Percentiles rank a stretch among this genome's conserved stretches.
Conservation (phyloP, 1,140 invertebrate species). For the Maconellicoccus hirsutus region DNA sequence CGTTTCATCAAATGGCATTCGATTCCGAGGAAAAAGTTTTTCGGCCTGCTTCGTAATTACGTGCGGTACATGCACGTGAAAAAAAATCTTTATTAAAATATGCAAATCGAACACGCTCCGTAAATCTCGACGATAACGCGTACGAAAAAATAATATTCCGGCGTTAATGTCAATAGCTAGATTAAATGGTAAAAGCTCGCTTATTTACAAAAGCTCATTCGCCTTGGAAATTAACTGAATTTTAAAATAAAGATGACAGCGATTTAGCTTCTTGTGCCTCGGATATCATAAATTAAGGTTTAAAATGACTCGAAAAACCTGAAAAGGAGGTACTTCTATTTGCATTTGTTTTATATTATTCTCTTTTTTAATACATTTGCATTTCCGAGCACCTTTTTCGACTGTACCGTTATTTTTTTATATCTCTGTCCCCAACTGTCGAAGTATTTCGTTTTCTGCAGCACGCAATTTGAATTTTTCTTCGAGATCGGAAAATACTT, state of each 20-base stretch:
- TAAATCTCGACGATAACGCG: background rate
- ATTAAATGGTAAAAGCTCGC: background rate
- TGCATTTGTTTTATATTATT: conserved; percentile 10
- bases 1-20: background rate
- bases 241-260: background rate
- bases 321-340: background rate
- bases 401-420: background rate
- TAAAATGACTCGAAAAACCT: background rate
- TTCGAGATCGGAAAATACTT: background rate
- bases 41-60: no score
- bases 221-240: conserved; percentile 3
- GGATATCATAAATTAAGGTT: conserved; percentile 9
- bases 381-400: conserved; percentile 1
- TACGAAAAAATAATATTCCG: background rate
- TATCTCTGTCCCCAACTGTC: background rate
- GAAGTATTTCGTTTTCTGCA: background rate
- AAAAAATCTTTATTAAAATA: background rate
- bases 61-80: background rate
- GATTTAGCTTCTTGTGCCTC: conserved; percentile 2
- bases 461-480: background rate
- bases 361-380: conserved; percentile 4
- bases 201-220: background rate
- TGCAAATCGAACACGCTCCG: background rate
- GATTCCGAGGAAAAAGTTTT: background rate
- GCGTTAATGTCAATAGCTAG: background rate